A percentile compares a stretch with the other conserved stretches of the same genome.
Evolutionary conservation across 35 echinoderm and acorn worm genomes (phyloP).

Genomic region (Heliocidaris tuberculata): DNA sequence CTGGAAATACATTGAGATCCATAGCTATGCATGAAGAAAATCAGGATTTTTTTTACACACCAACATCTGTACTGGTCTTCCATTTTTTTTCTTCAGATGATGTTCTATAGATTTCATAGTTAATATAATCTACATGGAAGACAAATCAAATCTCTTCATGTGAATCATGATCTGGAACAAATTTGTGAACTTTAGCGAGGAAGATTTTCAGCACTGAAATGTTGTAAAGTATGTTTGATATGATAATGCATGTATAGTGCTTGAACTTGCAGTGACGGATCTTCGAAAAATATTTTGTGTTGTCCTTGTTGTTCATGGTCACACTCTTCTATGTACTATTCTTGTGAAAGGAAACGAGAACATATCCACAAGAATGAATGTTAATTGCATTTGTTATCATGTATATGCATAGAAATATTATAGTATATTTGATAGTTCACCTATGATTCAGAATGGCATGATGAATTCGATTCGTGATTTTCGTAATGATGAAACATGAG

Average conservation of each 20-base stretch:
- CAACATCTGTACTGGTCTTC: neutral
- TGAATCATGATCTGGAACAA: neutral
- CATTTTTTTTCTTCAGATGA: neutral
- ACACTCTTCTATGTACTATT: too few relatives aligned
- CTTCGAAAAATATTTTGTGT: too few relatives aligned
- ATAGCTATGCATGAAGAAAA: neutral
- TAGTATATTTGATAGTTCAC: too few relatives aligned
- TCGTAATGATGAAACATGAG: neutral
- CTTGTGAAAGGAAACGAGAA: too few relatives aligned
- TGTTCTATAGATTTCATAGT: neutral
- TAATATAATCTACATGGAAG: neutral
- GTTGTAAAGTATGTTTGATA: neutral
- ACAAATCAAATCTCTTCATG: neutral
- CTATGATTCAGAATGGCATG: too few relatives aligned
- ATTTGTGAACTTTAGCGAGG: neutral
- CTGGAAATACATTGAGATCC: neutral
- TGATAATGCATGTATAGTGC: too few relatives aligned
- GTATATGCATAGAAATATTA: too few relatives aligned
- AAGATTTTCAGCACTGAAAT: neutral
- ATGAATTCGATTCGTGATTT: neutral
- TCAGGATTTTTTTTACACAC: neutral
- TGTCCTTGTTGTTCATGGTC: too few relatives aligned
- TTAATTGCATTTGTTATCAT: too few relatives aligned
- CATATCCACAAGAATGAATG: too few relatives aligned
- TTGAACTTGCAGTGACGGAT: neutral